Conservation (phyloP, 2,797 vertebrate species). For the Moxostoma hubbsi region DNA sequence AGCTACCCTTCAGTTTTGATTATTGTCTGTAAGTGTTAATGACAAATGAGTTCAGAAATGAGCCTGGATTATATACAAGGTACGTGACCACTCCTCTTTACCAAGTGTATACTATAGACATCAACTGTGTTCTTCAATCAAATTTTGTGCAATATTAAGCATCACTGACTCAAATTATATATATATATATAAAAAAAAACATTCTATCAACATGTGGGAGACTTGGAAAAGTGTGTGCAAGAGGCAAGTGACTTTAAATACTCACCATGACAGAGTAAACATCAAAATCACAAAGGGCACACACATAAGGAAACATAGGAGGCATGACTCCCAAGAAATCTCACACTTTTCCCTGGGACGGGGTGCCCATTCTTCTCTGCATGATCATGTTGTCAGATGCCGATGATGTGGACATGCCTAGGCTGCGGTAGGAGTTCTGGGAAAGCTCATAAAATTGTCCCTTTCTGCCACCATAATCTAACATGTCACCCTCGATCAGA, state of each 20-base stretch:
- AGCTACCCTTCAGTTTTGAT: neutral
- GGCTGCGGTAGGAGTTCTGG: conserved; percentile 65
- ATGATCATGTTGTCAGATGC: conserved; percentile 68
- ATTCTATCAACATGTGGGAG: conserved; percentile 26
- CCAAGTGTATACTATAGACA: neutral
- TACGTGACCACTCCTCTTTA: neutral
- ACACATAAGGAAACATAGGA: conserved; percentile 79
- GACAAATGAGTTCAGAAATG: neutral
- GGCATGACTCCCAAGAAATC: conserved; percentile 82
- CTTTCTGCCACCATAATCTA: conserved; percentile 70
- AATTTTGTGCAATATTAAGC: neutral
- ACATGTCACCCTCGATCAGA: conserved; percentile 61
- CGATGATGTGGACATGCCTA: conserved; percentile 64
- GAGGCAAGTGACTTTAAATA: conserved; percentile 63
- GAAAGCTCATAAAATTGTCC: conserved; percentile 74
- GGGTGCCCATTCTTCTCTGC: conserved; percentile 74
- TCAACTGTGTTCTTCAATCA: neutral
- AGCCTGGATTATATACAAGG: neutral
- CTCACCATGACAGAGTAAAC: conserved; percentile 82
- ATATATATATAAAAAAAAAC: conserved; percentile 31
- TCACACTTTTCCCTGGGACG: conserved; percentile 77
- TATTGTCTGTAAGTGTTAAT: neutral
- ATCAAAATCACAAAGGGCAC: conserved; percentile 84
- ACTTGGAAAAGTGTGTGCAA: conserved; percentile 53
- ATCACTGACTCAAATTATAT: neutral